Evolutionary conservation across 53 echinoderm and acorn worm species (phyloP), one percentile per base, ranked within the genome.

Genomic region (Hippasteria phrygiana): DNA sequence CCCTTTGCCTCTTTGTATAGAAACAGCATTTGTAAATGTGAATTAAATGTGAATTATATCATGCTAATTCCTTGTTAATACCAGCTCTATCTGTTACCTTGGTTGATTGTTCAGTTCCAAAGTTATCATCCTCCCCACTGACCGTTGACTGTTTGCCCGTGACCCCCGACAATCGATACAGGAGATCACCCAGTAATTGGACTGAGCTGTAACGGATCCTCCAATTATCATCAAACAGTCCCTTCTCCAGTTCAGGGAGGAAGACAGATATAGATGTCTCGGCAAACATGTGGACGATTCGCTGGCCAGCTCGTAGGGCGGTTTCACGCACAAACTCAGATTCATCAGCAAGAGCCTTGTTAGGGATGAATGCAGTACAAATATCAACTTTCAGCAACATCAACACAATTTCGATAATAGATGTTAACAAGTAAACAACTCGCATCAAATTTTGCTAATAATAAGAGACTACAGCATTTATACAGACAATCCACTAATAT

Each of bases 191-290:
- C 4, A 99, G 92, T 8, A 99, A 80, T 65, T 99, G 99, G 10
- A 99, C 88, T 13, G 99, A 99, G 54, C 99, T 99, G 86, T 93
- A 93, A 5, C 99, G 89, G 70, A 99, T 99, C 41, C 99, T 81
- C 99, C 99, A 99, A 90, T 96, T 99, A 24, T 99, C 99, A 63
- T 99, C 99, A 88, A 99, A 99, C 62, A 99, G 75, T 22, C 99
- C 99, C 67, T 87, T 91, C 94, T 99, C 99, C 31, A 99, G 88
- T 64, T 99, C 96, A 0, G 99, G 99, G 20, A 99, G 93, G 92
- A 99, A 99, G 82, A 96, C 96, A 2, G 94, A 91, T 48, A 99
- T 90, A 2, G 99, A 94, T 0, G 99, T 96, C 78, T 99, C 96
- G 20, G 99, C 99, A 65, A 96, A 99, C 74, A 99, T 70, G 80